A percentile compares a stretch with the other conserved stretches of the same genome.
phyloP scores from a whole-genome alignment of 2,888 invertebrate species.

The Pseudanteris insignis region DNA sequence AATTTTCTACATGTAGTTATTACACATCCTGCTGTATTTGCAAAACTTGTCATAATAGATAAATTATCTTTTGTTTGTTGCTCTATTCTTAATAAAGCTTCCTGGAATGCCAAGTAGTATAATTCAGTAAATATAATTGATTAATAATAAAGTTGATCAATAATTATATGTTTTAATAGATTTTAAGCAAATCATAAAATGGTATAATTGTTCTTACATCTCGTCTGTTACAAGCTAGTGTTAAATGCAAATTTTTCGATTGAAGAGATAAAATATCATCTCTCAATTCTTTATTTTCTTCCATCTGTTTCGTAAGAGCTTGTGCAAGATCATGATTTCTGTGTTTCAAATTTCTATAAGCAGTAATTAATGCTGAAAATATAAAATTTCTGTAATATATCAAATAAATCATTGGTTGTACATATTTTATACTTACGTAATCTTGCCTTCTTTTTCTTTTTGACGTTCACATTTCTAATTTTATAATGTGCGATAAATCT shows the following conservation, averaged over 20 bases:
- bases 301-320: conserved; percentile 14
- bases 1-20: too few relatives aligned
- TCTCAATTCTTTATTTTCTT: conserved; percentile 16
- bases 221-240: conserved; percentile 10
- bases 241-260: conserved; percentile 13
- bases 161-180: too few relatives aligned
- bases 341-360: conserved; percentile 12
- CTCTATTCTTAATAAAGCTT: too few relatives aligned
- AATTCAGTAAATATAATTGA: too few relatives aligned
- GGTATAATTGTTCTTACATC: conserved; percentile 12
- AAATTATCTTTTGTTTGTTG: too few relatives aligned
- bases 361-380: conserved; percentile 15
- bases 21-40: too few relatives aligned
- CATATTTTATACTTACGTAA: conserved; percentile 14
- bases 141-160: too few relatives aligned
- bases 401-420: background rate
- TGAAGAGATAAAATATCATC: conserved; percentile 10
- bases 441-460: conserved; percentile 9
- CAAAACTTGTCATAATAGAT: too few relatives aligned
- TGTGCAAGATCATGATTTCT: conserved; percentile 15
- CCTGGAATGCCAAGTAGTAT: too few relatives aligned
- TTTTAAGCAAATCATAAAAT: too few relatives aligned
- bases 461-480: conserved; percentile 2
- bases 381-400: background rate
- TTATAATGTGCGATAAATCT: conserved; percentile 7